Evolutionary conservation across 2,113 vertebrate species (phyloP).

Genomic region (Lamprologus callipterus): DNA sequence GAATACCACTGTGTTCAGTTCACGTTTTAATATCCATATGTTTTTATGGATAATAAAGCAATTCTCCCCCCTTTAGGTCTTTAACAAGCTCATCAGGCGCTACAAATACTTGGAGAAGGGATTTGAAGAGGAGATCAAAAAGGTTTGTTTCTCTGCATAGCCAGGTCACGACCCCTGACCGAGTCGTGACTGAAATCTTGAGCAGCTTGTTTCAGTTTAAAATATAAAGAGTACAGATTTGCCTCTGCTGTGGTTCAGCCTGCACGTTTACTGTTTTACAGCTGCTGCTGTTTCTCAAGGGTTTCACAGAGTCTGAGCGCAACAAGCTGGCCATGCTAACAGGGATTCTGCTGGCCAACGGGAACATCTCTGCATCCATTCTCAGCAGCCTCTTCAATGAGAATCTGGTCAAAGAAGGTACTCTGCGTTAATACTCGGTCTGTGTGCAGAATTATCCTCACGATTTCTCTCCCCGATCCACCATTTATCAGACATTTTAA

Average conservation of each 20-base stretch:
- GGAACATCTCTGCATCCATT: slow-evolving; percentile 89
- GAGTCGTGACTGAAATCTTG: background rate
- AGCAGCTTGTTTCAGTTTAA: background rate
- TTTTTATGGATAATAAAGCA: slow-evolving; percentile 70
- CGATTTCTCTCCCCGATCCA: background rate
- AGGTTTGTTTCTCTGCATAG: slow-evolving; percentile 68
- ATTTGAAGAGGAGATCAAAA: slow-evolving; percentile 98
- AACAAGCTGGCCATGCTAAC: slow-evolving; percentile 98
- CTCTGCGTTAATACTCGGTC: rapidly evolving
- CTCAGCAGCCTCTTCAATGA: slow-evolving; percentile 96
- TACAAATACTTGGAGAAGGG: slow-evolving; percentile 98
- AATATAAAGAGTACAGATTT: background rate
- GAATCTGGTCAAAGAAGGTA: slow-evolving; percentile 98
- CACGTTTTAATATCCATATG: background rate
- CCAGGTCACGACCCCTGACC: background rate
- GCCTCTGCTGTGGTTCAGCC: background rate
- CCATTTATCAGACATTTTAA: background rate
- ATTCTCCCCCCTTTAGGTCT: slow-evolving; percentile 74
- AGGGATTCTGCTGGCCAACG: slow-evolving; percentile 91
- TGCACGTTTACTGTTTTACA: slow-evolving; percentile 50
- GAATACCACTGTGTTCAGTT: background rate
- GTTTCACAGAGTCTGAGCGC: slow-evolving; percentile 94
- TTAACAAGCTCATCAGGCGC: slow-evolving; percentile 98
- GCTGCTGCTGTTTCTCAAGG: slow-evolving; percentile 96
- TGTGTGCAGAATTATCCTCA: rapidly evolving